Evolutionary conservation across 2,888 invertebrate genomes (phyloP).

Genomic region (Deilephila elpenor): DNA sequence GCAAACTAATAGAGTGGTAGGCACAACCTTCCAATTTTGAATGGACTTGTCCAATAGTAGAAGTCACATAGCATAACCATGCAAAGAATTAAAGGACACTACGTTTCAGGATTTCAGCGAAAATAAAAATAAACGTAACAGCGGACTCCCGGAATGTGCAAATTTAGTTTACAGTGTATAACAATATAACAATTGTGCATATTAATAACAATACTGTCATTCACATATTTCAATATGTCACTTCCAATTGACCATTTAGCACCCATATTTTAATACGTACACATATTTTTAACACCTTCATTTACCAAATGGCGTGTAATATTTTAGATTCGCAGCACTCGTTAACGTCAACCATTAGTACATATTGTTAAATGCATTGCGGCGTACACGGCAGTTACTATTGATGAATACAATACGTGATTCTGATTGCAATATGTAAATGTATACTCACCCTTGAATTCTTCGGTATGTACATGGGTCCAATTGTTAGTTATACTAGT

Average conservation of each 20-base stretch:
- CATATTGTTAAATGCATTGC: constrained; percentile 78
- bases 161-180: constrained; percentile 74
- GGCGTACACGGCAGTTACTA: constrained; percentile 72
- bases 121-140: constrained; percentile 65
- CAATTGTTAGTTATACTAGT: constrained; percentile 33
- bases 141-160: constrained; percentile 75
- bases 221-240: constrained; percentile 64
- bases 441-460: not conserved
- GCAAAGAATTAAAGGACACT: constrained; percentile 71
- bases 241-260: constrained; percentile 62
- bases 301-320: constrained; percentile 34
- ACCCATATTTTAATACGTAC: constrained; percentile 39
- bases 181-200: constrained; percentile 53
- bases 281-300: constrained; percentile 34
- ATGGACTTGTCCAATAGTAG: constrained; percentile 46
- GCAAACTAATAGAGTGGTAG: constrained; percentile 57
- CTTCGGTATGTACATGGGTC: not conserved
- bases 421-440: constrained; percentile 24
- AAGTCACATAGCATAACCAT: constrained; percentile 77
- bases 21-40: constrained; percentile 45
- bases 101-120: constrained; percentile 66
- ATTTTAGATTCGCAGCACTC: constrained; percentile 41
- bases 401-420: not conserved
- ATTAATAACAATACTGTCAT: constrained; percentile 43
- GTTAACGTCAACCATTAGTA: constrained; percentile 75